Evolutionary conservation across 1,140 invertebrate species (phyloP).

Genomic region (Ridgeia piscesae): DNA sequence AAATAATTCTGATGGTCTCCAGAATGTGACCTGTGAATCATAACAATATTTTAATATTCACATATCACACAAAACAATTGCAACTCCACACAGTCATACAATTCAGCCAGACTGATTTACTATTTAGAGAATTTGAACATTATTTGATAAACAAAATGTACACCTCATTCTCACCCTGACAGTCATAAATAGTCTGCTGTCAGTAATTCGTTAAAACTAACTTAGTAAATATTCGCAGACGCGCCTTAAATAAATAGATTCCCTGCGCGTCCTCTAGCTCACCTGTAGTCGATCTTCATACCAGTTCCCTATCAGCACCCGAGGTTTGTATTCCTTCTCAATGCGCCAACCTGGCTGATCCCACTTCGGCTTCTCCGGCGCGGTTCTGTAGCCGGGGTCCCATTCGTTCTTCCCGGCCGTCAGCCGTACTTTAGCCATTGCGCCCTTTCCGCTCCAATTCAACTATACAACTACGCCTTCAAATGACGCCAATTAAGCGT

Average conservation of each 20-base stretch:
- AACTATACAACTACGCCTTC: neutral
- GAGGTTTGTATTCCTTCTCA: slow-evolving; percentile 45
- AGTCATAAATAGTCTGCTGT: too few relatives aligned
- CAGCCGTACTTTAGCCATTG: neutral
- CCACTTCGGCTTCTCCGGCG: slow-evolving; percentile 41
- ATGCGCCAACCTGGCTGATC: slow-evolving; percentile 51
- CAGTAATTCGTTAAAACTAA: neutral
- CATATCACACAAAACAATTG: too few relatives aligned
- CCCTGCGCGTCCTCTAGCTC: slow-evolving; percentile 19
- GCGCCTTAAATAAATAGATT: neutral
- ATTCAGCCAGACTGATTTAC: too few relatives aligned
- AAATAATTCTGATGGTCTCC: too few relatives aligned
- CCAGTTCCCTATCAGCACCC: slow-evolving; percentile 54
- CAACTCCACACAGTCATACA: too few relatives aligned
- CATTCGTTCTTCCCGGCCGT: neutral
- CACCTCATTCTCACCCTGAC: too few relatives aligned
- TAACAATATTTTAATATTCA: too few relatives aligned
- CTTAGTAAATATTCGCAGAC: neutral
- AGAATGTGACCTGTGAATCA: too few relatives aligned
- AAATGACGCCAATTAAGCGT: neutral
- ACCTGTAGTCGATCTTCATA: slow-evolving; percentile 46
- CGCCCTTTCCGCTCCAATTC: neutral
- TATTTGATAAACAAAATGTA: too few relatives aligned
- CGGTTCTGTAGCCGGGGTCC: neutral
- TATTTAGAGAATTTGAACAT: too few relatives aligned